Evolutionary conservation across 2,888 invertebrate genomes (phyloP).

Genomic region (Aelia acuminata): DNA sequence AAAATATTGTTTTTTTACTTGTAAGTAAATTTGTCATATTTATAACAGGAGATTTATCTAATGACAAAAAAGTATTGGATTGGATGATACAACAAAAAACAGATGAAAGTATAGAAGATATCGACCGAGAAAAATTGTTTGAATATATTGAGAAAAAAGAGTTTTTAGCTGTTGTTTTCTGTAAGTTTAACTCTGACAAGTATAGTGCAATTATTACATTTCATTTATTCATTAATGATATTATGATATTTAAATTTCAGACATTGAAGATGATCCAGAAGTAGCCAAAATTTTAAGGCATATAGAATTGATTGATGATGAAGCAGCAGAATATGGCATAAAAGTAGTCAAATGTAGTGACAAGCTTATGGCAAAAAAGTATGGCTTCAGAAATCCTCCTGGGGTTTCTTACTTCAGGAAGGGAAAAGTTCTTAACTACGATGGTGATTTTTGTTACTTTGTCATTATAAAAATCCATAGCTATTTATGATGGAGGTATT

Average conservation of each 20-base stretch:
- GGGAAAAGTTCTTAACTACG: constrained; percentile 89
- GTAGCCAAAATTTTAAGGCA: constrained; percentile 86
- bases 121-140: constrained; percentile 84
- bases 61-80: constrained; percentile 86
- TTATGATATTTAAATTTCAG: constrained; percentile 70
- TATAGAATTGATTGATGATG: constrained; percentile 91
- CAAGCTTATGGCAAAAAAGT: constrained; percentile 92
- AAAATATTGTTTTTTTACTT: background rate
- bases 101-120: constrained; percentile 92
- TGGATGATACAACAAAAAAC: constrained; percentile 94
- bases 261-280: constrained; percentile 85
- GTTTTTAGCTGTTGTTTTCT: constrained; percentile 92
- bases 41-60: constrained; percentile 77
- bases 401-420: constrained; percentile 93
- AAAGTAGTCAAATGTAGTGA: constrained; percentile 91
- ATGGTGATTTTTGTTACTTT: constrained; percentile 71
- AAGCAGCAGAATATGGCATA: constrained; percentile 92
- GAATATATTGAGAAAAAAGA: constrained; percentile 91
- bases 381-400: constrained; percentile 89
- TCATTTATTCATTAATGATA: constrained; percentile 47
- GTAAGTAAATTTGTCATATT: background rate
- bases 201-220: background rate
- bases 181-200: constrained; percentile 75
- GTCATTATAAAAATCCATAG: background rate
- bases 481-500: background rate